phyloP scores from a whole-genome alignment of 2,888 invertebrate genomes.

The Caenorhabditis afra region DNA sequence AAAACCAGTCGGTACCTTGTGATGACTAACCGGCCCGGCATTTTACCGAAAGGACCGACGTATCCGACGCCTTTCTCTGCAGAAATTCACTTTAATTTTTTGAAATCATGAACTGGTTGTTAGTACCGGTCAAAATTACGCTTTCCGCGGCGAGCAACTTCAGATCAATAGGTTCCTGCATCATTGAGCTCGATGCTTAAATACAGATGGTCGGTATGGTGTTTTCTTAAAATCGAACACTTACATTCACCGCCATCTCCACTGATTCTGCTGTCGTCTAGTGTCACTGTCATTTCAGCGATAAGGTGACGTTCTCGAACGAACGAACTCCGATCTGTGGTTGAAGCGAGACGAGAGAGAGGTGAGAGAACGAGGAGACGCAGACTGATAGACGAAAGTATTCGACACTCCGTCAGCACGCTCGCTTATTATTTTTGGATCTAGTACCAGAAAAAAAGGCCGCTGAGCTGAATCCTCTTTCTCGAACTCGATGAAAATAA shows the following conservation, averaged over 20 bases:
- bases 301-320: neutral
- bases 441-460: too few species aligned
- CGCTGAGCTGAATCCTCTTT: too few species aligned
- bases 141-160: conserved; percentile 40
- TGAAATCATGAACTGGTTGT: neutral
- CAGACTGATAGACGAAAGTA: conserved; percentile 1
- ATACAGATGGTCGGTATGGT: neutral
- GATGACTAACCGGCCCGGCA: conserved; percentile 37
- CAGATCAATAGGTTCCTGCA: conserved; percentile 33
- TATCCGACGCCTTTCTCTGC: conserved; percentile 44
- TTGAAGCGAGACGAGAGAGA: conserved; percentile 5
- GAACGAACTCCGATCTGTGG: neutral
- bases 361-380: neutral
- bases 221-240: conserved; percentile 1
- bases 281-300: conserved; percentile 17
- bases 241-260: conserved; percentile 25
- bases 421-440: too few species aligned
- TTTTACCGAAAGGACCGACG: conserved; percentile 30
- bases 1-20: conserved; percentile 45
- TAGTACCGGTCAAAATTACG: conserved; percentile 34
- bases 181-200: conserved; percentile 24
- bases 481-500: too few species aligned
- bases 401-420: neutral
- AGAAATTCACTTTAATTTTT: neutral
- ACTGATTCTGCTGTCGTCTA: conserved; percentile 17